These are phyloP conservation scores for Leucoma salicis DNA, from an alignment of 2,888 invertebrate species.

Conservation along the genomic window DNA sequence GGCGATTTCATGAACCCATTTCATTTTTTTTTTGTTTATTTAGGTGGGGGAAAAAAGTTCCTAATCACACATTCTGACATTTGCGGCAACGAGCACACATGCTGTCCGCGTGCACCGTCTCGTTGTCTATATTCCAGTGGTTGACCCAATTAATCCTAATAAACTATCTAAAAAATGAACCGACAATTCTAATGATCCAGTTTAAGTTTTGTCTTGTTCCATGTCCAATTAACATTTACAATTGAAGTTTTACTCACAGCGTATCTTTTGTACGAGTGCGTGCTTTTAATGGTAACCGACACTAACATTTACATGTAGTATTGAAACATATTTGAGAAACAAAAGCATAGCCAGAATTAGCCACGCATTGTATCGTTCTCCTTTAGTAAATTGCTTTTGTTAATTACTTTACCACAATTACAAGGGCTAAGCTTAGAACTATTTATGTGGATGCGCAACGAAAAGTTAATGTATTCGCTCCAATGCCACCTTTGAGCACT, in stretches of 20 bases:
- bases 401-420: too few relatives aligned
- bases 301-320: slow-evolving; percentile 61
- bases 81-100: too few relatives aligned
- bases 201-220: slow-evolving; percentile 43
- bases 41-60: too few relatives aligned
- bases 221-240: slow-evolving; percentile 59
- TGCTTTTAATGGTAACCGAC: slow-evolving; percentile 58
- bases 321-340: slow-evolving; percentile 62
- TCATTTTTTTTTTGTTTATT: too few relatives aligned
- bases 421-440: slow-evolving; percentile 10
- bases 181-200: slow-evolving; percentile 44
- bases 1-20: too few relatives aligned
- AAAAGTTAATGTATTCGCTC: slow-evolving; percentile 46
- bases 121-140: too few relatives aligned
- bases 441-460: slow-evolving; percentile 36
- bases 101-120: too few relatives aligned
- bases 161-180: not conserved
- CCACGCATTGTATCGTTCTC: too few relatives aligned
- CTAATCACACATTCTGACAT: too few relatives aligned
- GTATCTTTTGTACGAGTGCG: slow-evolving; percentile 38
- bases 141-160: too few relatives aligned
- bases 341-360: slow-evolving; percentile 55
- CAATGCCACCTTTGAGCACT: slow-evolving; percentile 63
- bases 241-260: slow-evolving; percentile 51
- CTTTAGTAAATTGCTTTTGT: too few relatives aligned